Percentiles rank a stretch among this genome's conserved stretches.
Conservation (phyloP, 2,888 invertebrate species). For the Platycheirus albimanus region DNA sequence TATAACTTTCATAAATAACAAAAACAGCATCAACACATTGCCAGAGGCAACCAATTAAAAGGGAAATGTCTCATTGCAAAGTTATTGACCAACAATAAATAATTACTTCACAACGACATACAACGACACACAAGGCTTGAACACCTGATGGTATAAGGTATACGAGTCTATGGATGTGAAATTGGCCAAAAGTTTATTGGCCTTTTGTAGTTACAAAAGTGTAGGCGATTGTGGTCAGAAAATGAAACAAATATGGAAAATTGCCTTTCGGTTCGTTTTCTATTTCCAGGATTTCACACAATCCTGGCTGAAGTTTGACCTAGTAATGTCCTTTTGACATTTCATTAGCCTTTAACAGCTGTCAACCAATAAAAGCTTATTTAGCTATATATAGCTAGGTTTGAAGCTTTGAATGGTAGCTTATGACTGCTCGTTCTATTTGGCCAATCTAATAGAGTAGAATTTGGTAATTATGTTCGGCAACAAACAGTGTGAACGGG, state of each 20-base stretch:
- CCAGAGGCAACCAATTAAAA: constrained; percentile 62
- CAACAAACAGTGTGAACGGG: neutral
- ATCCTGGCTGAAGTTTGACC: neutral
- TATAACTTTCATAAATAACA: constrained; percentile 56
- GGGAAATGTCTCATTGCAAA: constrained; percentile 65
- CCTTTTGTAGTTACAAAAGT: too few relatives aligned
- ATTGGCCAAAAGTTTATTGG: too few relatives aligned
- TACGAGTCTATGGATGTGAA: too few relatives aligned
- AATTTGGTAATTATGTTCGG: constrained; percentile 20
- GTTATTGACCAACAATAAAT: constrained; percentile 65
- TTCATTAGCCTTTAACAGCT: constrained; percentile 45
- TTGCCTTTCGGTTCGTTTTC: neutral
- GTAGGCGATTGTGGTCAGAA: neutral
- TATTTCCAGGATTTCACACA: constrained; percentile 16
- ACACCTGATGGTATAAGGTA: too few relatives aligned
- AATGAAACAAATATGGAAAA: neutral
- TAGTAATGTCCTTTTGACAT: constrained; percentile 34
- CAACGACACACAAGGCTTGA: too few relatives aligned
- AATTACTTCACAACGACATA: constrained; percentile 28
- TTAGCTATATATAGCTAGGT: too few relatives aligned
- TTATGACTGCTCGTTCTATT: constrained; percentile 19
- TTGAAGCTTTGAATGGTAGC: neutral
- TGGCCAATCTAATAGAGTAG: neutral
- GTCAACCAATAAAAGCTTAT: constrained; percentile 65
- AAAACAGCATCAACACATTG: constrained; percentile 66